phyloP scores from a whole-genome alignment of 2,888 invertebrate species.

The Formica aserva region DNA sequence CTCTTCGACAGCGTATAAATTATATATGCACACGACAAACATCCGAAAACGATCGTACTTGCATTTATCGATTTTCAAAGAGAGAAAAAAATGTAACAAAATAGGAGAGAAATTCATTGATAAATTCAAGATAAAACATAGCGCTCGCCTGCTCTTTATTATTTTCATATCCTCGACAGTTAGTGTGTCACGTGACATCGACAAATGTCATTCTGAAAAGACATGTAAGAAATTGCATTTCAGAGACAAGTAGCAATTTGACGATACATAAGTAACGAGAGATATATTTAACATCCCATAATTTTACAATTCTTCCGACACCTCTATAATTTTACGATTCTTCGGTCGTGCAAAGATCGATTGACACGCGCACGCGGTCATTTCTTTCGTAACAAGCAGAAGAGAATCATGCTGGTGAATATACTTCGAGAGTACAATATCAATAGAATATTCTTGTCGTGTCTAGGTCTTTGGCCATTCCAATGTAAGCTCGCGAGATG shows the following conservation, averaged over 20 bases:
- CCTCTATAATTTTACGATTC: neutral
- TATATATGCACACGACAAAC: neutral
- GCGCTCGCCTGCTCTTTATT: neutral
- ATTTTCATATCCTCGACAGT: neutral
- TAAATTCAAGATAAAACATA: neutral
- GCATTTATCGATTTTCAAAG: neutral
- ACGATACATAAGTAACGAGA: neutral
- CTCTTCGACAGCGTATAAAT: neutral
- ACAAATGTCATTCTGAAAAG: neutral
- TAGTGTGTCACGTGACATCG: neutral
- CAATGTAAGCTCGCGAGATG: slow-evolving; percentile 2
- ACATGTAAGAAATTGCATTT: neutral
- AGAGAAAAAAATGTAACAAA: neutral
- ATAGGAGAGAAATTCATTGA: neutral
- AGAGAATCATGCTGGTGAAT: slow-evolving; percentile 12
- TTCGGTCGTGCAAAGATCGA: neutral
- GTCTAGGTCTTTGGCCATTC: slow-evolving; percentile 32
- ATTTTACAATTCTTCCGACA: slow-evolving; percentile 10
- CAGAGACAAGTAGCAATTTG: neutral
- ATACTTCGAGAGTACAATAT: slow-evolving; percentile 13
- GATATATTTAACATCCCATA: neutral
- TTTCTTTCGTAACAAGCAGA: neutral
- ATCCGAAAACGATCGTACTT: neutral
- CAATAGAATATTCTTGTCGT: slow-evolving; percentile 16
- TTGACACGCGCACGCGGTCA: neutral